Conservation (phyloP, 2,113 vertebrate species). For the Equus quagga region DNA sequence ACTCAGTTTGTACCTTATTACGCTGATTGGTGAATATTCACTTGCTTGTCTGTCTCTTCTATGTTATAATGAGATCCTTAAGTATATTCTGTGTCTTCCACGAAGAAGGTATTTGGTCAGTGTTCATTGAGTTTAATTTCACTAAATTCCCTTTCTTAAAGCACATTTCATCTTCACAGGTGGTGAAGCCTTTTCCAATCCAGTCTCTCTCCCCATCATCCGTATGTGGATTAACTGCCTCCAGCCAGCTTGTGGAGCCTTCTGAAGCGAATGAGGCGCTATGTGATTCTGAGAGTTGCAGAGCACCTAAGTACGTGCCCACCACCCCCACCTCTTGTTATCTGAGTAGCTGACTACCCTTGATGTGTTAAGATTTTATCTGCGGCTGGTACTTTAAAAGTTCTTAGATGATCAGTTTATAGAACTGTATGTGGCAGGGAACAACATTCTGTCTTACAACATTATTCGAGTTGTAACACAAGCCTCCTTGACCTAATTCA, state of each 20-base stretch:
- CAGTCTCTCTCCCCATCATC: background rate
- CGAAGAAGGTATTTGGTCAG: background rate
- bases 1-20: background rate
- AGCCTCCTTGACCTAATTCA: constrained; percentile 76
- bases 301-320: background rate
- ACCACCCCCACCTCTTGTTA: background rate
- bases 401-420: background rate
- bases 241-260: fast-evolving
- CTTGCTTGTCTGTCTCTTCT: background rate
- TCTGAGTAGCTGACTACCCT: background rate
- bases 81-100: background rate
- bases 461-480: constrained; percentile 53
- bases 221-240: background rate
- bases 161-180: background rate
- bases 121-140: constrained; percentile 49
- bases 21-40: background rate
- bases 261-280: background rate
- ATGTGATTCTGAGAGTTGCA: background rate
- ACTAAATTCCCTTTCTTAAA: constrained; percentile 8
- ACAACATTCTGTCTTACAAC: constrained; percentile 48
- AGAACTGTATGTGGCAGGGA: background rate
- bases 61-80: background rate
- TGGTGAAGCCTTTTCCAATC: background rate
- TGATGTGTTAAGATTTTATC: constrained; percentile 27
- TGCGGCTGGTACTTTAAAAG: background rate